These are phyloP conservation scores for Noctua fimbriata DNA, from an alignment of 2,888 invertebrate genomes.

Conservation along the genomic window DNA sequence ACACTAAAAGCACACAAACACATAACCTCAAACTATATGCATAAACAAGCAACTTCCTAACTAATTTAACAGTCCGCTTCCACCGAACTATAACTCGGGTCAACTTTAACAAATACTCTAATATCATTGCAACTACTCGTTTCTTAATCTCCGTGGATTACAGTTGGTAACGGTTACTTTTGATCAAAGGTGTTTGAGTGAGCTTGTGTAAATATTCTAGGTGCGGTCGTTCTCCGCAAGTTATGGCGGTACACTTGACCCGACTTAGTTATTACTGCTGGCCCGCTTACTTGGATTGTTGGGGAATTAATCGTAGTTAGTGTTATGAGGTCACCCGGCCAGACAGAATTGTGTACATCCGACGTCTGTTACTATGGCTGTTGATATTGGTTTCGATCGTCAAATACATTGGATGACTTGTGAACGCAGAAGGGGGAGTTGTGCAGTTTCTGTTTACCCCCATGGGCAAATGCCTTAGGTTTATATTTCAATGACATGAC, in stretches of 20 bases:
- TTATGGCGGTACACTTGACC: constrained; percentile 73
- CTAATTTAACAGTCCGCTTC: constrained; percentile 48
- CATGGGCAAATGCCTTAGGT: not conserved
- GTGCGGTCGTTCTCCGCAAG: constrained; percentile 74
- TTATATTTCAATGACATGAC: not conserved
- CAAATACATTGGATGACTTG: not conserved
- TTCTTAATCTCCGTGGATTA: constrained; percentile 62
- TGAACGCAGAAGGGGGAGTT: not conserved
- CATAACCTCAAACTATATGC: constrained; percentile 43
- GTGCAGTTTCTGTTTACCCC: not conserved
- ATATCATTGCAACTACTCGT: constrained; percentile 45
- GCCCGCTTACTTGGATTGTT: constrained; percentile 63
- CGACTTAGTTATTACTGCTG: constrained; percentile 67
- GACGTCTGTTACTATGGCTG: constrained; percentile 31
- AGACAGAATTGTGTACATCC: constrained; percentile 30
- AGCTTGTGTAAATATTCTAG: constrained; percentile 77
- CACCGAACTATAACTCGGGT: constrained; percentile 46
- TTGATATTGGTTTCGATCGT: constrained; percentile 8
- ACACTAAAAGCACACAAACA: constrained; percentile 41
- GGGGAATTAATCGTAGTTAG: constrained; percentile 65
- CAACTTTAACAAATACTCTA: constrained; percentile 51
- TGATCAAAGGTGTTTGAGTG: constrained; percentile 69
- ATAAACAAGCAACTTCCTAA: constrained; percentile 53
- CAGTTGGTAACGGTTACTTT: constrained; percentile 56
- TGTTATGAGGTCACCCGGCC: constrained; percentile 54